Conservation (phyloP, 2,888 invertebrate genomes). For the Apamea monoglypha region DNA sequence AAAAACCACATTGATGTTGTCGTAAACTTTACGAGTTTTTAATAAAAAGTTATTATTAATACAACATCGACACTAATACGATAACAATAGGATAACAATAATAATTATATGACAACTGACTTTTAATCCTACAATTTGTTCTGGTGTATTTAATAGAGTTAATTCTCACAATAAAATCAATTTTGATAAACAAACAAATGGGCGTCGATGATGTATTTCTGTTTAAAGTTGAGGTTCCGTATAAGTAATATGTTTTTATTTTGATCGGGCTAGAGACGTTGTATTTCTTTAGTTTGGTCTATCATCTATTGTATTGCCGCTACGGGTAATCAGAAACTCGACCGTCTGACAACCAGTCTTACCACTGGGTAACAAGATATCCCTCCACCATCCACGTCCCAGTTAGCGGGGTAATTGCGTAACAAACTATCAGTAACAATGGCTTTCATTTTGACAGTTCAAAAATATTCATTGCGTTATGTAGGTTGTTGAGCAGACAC, state of each 20-base stretch:
- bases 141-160: slow-evolving; percentile 30
- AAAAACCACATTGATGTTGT: slow-evolving; percentile 12
- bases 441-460: neutral
- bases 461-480: neutral
- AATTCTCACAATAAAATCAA: slow-evolving; percentile 64
- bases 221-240: slow-evolving; percentile 50
- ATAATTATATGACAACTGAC: slow-evolving; percentile 39
- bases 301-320: too few relatives aligned
- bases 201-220: slow-evolving; percentile 2
- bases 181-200: slow-evolving; percentile 68
- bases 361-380: neutral
- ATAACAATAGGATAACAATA: slow-evolving; percentile 32
- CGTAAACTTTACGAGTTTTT: slow-evolving; percentile 44
- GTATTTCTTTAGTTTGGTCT: neutral
- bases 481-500: neutral
- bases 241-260: neutral
- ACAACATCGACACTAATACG: slow-evolving; percentile 40
- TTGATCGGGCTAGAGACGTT: neutral
- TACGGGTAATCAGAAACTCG: neutral
- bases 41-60: slow-evolving; percentile 43
- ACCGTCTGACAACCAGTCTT: neutral
- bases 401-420: neutral
- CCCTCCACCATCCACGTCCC: neutral
- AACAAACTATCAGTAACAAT: neutral
- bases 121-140: slow-evolving; percentile 36